These are phyloP conservation scores for Astreopora myriophthalma DNA, from an alignment of 64 coral and sea anemone genomes.

Conservation along the genomic window DNA sequence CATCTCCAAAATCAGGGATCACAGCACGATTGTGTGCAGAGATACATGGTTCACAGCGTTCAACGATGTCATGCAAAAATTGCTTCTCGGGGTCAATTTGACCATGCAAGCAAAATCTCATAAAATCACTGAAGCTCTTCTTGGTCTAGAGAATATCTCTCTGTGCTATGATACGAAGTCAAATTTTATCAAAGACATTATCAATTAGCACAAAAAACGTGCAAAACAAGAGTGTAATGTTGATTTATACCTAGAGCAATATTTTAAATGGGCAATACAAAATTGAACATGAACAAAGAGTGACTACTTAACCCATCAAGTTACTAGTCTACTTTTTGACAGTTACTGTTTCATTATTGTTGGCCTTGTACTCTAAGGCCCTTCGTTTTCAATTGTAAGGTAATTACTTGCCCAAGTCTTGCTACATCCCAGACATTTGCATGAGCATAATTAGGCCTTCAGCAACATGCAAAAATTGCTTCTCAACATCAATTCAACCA, in stretches of 20 bases:
- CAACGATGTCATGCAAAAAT: constrained; percentile 28
- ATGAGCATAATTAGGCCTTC: background rate
- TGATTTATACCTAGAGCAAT: too few relatives aligned
- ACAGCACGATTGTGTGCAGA: constrained; percentile 31
- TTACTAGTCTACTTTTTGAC: too few relatives aligned
- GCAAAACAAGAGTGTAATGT: background rate
- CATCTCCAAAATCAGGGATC: constrained; percentile 30
- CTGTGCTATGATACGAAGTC: background rate
- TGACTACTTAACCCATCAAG: too few relatives aligned
- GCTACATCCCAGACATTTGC: background rate
- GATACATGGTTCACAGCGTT: constrained; percentile 47
- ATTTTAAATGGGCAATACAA: too few relatives aligned
- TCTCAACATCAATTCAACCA: too few relatives aligned
- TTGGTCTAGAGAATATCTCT: constrained; percentile 56
- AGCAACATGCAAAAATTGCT: too few relatives aligned
- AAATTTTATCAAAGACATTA: background rate
- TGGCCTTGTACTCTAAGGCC: background rate
- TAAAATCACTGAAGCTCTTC: constrained; percentile 45
- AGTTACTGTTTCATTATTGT: background rate
- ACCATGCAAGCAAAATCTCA: constrained; percentile 32
- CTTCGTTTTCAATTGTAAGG: background rate
- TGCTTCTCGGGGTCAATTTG: constrained; percentile 33
- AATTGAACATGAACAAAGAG: too few relatives aligned
- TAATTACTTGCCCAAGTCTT: background rate
- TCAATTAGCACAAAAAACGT: background rate